Conservation (phyloP, 2,888 invertebrate genomes). For the Amblyjoppa fuscipennis region DNA sequence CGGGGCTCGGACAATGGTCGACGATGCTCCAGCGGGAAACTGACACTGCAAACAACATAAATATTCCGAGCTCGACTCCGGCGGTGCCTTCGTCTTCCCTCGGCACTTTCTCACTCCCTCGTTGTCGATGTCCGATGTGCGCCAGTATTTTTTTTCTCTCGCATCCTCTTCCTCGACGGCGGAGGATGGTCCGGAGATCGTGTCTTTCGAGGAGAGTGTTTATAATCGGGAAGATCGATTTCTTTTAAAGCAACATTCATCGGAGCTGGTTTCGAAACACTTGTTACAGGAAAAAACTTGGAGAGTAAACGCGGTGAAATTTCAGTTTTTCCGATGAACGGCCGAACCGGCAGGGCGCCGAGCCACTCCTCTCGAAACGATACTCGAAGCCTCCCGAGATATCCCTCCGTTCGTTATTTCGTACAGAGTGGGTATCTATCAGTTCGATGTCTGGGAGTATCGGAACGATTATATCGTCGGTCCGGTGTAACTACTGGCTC, state of each 20-base stretch:
- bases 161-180: constrained; percentile 10
- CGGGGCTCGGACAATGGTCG: constrained; percentile 62
- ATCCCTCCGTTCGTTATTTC: neutral
- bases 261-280: neutral
- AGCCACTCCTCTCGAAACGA: neutral
- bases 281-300: constrained; percentile 1
- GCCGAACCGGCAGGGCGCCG: neutral
- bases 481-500: constrained; percentile 21
- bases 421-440: neutral
- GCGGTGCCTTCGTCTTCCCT: constrained; percentile 56
- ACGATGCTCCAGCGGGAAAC: constrained; percentile 84
- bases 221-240: constrained; percentile 49
- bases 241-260: constrained; percentile 38
- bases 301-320: constrained; percentile 27
- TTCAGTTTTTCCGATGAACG: constrained; percentile 8
- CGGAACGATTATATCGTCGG: constrained; percentile 39
- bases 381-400: neutral
- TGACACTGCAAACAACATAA: constrained; percentile 85
- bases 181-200: constrained; percentile 18
- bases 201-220: constrained; percentile 45
- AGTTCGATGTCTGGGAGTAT: neutral
- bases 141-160: neutral
- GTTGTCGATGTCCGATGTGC: constrained; percentile 13
- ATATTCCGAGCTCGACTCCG: constrained; percentile 76
- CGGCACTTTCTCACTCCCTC: constrained; percentile 35